Percentiles rank a stretch among this genome's conserved stretches.
Conservation (phyloP, 1,140 invertebrate genomes). For the Trichonephila clavata region DNA sequence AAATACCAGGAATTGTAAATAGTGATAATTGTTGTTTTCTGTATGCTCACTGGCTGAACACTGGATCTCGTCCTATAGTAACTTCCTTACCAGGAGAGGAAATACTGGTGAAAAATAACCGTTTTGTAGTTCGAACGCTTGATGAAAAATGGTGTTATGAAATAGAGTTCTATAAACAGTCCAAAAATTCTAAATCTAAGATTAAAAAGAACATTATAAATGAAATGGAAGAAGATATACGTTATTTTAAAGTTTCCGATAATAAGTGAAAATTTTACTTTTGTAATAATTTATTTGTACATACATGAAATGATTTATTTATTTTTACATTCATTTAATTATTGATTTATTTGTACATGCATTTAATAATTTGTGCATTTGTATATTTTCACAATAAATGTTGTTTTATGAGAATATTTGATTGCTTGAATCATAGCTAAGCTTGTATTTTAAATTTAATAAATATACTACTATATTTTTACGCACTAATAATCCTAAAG, state of each 20-base stretch:
- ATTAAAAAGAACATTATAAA: neutral
- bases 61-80: neutral
- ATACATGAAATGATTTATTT: no score
- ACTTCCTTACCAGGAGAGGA: neutral
- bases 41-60: constrained; percentile 21
- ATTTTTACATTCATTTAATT: no score
- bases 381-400: no score
- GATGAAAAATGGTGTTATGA: constrained; percentile 47
- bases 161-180: neutral
- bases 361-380: no score
- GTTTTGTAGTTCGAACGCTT: neutral
- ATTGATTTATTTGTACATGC: no score
- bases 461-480: no score
- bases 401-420: no score
- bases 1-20: neutral
- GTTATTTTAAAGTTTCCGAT: neutral
- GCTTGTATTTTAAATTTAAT: no score
- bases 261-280: neutral
- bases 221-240: neutral
- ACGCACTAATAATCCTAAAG: no score
- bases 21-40: constrained; percentile 17
- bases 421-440: no score
- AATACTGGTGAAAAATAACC: neutral
- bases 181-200: neutral
- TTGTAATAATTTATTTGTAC: no score